These are phyloP conservation scores for Apodemus sylvaticus DNA, from an alignment of 2,113 vertebrate genomes.

Conservation along the genomic window DNA sequence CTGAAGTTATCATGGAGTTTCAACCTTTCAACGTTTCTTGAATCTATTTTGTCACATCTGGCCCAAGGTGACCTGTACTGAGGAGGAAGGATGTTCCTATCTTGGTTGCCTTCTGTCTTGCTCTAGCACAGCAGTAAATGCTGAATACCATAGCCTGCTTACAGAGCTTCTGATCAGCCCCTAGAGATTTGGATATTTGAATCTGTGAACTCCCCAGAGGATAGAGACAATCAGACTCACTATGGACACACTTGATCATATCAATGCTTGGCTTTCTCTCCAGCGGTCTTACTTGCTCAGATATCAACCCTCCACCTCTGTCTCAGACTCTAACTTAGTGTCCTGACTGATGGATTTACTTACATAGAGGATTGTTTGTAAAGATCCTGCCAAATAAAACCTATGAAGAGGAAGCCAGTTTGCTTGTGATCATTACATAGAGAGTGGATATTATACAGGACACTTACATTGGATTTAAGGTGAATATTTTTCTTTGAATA, in stretches of 20 bases:
- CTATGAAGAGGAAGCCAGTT: not conserved
- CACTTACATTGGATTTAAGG: not conserved
- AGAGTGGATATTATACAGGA: not conserved
- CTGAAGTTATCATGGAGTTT: not conserved
- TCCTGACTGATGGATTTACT: not conserved
- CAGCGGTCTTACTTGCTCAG: not conserved
- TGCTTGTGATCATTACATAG: not conserved
- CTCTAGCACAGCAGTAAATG: not conserved
- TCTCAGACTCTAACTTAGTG: not conserved
- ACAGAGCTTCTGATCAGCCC: not conserved
- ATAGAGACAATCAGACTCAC: not conserved
- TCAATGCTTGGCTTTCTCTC: not conserved
- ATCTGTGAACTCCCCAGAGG: not conserved
- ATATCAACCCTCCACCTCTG: not conserved
- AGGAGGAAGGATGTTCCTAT: not conserved
- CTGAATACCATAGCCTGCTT: not conserved
- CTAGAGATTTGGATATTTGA: not conserved
- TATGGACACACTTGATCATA: accelerated
- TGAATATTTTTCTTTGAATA: not conserved
- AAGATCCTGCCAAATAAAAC: not conserved
- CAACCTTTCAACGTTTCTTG: not conserved
- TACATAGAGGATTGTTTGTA: not conserved
- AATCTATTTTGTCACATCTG: not conserved
- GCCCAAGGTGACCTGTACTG: not conserved
- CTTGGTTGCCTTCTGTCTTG: not conserved